Percentiles rank a stretch among this genome's conserved stretches.
phyloP scores from a whole-genome alignment of 2,888 invertebrate genomes.

The Creontiades dilutus region DNA sequence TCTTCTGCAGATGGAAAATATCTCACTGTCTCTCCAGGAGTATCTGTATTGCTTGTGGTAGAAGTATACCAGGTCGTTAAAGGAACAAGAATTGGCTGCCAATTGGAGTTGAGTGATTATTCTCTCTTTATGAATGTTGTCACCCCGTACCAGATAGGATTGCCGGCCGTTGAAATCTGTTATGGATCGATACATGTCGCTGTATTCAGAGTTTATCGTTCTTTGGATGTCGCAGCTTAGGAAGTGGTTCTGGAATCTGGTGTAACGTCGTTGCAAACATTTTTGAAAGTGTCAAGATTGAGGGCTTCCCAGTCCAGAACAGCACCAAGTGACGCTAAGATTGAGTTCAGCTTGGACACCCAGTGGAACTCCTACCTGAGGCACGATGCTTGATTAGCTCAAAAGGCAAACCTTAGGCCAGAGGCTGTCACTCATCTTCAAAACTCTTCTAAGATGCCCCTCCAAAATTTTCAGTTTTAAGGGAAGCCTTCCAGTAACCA shows the following conservation, averaged over 20 bases:
- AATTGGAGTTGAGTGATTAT: neutral
- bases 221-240: neutral
- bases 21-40: too few relatives aligned
- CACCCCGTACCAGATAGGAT: neutral
- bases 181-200: neutral
- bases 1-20: too few relatives aligned
- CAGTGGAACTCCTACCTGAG: neutral
- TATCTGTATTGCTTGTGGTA: neutral
- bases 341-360: neutral
- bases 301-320: neutral
- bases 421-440: too few relatives aligned
- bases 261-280: too few relatives aligned
- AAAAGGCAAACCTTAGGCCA: too few relatives aligned
- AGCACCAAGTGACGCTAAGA: neutral
- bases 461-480: too few relatives aligned
- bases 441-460: too few relatives aligned
- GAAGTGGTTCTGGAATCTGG: neutral
- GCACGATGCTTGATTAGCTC: too few relatives aligned
- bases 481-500: too few relatives aligned
- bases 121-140: neutral
- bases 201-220: neutral
- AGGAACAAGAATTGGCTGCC: neutral
- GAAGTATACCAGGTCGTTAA: neutral
- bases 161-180: neutral
- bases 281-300: neutral